Base-by-base conservation (phyloP, 1,140 invertebrate genomes). In the Neodiprion fabricii region DNA sequence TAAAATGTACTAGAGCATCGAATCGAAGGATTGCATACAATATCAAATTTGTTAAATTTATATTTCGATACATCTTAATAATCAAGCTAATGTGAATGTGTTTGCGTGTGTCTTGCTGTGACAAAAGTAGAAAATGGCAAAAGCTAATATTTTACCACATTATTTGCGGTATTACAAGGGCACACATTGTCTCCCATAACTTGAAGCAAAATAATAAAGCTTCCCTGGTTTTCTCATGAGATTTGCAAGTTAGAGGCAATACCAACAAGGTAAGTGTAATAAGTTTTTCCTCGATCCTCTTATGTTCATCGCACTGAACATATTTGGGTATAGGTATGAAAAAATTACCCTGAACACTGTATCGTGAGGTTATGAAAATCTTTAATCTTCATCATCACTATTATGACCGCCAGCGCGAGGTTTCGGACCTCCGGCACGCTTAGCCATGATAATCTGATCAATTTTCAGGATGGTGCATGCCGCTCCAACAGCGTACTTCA, bases 401-500 rank as follows among this genome's bases (percentile, higher is more conserved):
- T 91, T 91, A 80, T 91, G 91, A 67, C 91, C 90, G 61, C 90
- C 90, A 67, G 90, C 84, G 84, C 92, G 92, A 1, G 95, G 90
- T 89, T 98, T 98, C 1, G 98, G 98, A 70, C 98, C 98, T 73
- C 98, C 98, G 21, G 97, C 97, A 83, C 94, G 91, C 88, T 99
- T 99, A 1, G 98, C 97, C 97, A 99, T 99, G 74, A 99, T 99
- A 75, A 99, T 99, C 89, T 99, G 95, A 90, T 99, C 98, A n/a
- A 99, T 96, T 87, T 96, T 94, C 7, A 99, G 90, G 80, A 99
- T 95, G 0, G 98, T 99, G 72, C 93, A 93, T 1, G 98, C 97
- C 12, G 97, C 97, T 78, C 95, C 92, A 0, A 96, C 95, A 1
- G 98, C 97, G 89, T 99, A 99, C 84, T 99, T 98, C 23, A 99